Conservation (phyloP, 2,888 invertebrate species). For the Nymphalis urticae region DNA sequence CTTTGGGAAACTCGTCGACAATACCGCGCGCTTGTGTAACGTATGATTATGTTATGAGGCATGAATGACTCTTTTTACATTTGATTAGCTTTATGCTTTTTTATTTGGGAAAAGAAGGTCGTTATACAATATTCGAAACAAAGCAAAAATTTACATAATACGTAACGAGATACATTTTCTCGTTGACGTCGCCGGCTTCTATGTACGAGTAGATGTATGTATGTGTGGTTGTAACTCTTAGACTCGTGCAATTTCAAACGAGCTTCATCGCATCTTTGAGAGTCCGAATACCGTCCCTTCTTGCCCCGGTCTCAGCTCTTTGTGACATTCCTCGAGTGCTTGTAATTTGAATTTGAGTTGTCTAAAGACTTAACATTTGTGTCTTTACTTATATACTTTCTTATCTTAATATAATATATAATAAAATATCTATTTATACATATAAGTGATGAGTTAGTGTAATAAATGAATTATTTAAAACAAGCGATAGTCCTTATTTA, state of each 20-base stretch:
- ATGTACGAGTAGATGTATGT: neutral
- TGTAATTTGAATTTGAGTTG: neutral
- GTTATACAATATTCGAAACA: constrained; percentile 1
- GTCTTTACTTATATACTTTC: neutral
- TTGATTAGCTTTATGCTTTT: neutral
- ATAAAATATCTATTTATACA: too few species aligned
- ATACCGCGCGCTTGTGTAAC: constrained; percentile 21
- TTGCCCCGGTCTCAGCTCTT: constrained; percentile 15
- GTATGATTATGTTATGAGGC: neutral
- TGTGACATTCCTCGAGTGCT: constrained; percentile 20
- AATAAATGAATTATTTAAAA: too few species aligned
- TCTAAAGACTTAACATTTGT: constrained; percentile 8
- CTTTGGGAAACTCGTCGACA: constrained; percentile 24
- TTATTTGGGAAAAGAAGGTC: neutral
- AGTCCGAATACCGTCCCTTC: constrained; percentile 3
- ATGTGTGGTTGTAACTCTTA: neutral
- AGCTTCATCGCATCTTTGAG: constrained; percentile 15
- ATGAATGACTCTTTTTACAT: constrained; percentile 6
- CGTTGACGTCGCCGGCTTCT: too few species aligned
- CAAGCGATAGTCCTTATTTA: too few species aligned
- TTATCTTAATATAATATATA: too few species aligned
- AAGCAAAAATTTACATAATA: neutral
- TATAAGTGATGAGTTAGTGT: too few species aligned
- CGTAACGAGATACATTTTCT: neutral
- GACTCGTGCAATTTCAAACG: constrained; percentile 5